A percentile compares a stretch with the other conserved stretches of the same genome.
Evolutionary conservation across 2,113 vertebrate genomes (phyloP).

Genomic region (Pampusana beccarii): DNA sequence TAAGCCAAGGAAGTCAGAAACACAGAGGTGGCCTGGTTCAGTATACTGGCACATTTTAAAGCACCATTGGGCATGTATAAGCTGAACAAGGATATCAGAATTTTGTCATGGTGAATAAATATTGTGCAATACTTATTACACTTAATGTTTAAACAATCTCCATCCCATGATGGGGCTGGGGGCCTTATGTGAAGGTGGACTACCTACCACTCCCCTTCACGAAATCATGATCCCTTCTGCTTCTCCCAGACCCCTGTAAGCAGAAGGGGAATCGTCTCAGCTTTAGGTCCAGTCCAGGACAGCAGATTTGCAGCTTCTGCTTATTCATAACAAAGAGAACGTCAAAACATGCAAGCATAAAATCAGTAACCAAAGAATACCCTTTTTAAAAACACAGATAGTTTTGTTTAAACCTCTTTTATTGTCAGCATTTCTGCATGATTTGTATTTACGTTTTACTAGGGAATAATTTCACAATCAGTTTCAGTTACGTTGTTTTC

Average conservation of each 20-base stretch:
- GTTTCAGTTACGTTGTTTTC: not conserved
- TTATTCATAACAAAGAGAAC: not conserved
- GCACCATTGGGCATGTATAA: not conserved
- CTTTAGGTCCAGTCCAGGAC: not conserved
- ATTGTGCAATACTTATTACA: not conserved
- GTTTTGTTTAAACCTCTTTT: not conserved
- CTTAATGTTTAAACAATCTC: not conserved
- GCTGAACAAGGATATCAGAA: not conserved
- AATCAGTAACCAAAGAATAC: not conserved
- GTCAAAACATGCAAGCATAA: not conserved
- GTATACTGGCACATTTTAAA: not conserved
- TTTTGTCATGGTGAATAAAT: not conserved
- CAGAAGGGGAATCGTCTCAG: not conserved
- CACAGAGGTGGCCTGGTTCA: not conserved
- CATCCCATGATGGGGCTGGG: not conserved
- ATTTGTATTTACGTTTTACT: not conserved
- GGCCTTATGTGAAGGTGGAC: not conserved
- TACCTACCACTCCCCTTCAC: fast-evolving
- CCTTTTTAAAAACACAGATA: not conserved
- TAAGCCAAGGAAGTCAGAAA: not conserved
- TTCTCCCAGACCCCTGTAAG: not conserved
- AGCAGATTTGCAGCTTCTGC: not conserved
- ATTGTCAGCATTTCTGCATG: not conserved
- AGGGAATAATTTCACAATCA: not conserved
- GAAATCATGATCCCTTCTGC: not conserved